Conservation (phyloP, 2,888 invertebrate genomes). For the Hydropsyche betteni region DNA sequence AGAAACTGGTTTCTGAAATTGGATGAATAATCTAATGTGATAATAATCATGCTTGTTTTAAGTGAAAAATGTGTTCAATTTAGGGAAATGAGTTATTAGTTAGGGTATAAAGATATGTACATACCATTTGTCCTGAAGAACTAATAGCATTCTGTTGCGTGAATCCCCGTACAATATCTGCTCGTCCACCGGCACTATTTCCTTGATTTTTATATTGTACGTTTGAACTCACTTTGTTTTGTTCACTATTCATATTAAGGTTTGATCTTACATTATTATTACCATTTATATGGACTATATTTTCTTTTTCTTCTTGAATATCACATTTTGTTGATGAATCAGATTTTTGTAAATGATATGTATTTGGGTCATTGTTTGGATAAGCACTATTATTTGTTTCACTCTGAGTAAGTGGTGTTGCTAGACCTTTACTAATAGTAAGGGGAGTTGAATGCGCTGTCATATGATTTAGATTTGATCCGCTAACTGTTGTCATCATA, state of each 20-base stretch:
- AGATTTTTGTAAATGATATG: conserved; percentile 67
- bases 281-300: conserved; percentile 63
- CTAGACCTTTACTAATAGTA: conserved; percentile 72
- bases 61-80: background rate
- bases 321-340: conserved; percentile 65
- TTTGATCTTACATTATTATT: conserved; percentile 19
- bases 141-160: conserved; percentile 46
- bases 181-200: conserved; percentile 44
- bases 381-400: conserved; percentile 55
- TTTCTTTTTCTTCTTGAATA: conserved; percentile 64
- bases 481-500: conserved; percentile 56
- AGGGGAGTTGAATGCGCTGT: conserved; percentile 67
- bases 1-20: conserved; percentile 83
- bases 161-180: conserved; percentile 48
- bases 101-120: background rate
- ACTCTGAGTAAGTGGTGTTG: conserved; percentile 70
- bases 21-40: background rate
- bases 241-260: conserved; percentile 33
- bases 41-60: background rate
- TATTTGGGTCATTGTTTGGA: conserved; percentile 63
- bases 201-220: conserved; percentile 45
- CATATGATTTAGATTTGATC: conserved; percentile 65
- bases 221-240: conserved; percentile 34
- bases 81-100: background rate
- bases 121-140: conserved; percentile 49